These are phyloP conservation scores for Apis laboriosa DNA, from an alignment of 1,140 invertebrate species.

Conservation along the genomic window DNA sequence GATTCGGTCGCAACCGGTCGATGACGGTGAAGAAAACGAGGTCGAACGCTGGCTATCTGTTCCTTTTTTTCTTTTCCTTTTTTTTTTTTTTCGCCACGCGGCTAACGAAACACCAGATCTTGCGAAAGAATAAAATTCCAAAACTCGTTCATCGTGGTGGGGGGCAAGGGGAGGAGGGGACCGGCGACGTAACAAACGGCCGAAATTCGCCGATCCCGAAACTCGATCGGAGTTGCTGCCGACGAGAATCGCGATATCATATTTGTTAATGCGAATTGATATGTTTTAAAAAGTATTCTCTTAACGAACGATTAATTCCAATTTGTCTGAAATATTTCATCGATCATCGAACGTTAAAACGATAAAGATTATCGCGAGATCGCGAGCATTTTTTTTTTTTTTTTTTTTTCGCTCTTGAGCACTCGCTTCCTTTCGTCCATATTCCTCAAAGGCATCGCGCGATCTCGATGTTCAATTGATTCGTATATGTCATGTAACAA, in stretches of 20 bases:
- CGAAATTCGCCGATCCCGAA: not conserved
- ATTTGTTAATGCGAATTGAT: constrained; percentile 15
- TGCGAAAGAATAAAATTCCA: not conserved
- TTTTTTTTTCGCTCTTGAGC: too few species aligned
- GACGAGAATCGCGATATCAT: not conserved
- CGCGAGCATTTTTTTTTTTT: not conserved
- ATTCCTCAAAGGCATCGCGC: not conserved
- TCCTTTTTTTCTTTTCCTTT: not conserved
- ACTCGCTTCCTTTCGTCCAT: not conserved
- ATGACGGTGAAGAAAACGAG: too few species aligned
- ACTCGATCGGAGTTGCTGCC: not conserved
- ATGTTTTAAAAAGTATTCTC: constrained; percentile 30
- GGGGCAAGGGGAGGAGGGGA: not conserved
- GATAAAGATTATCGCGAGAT: not conserved
- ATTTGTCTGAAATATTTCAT: not conserved
- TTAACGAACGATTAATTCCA: constrained; percentile 21
- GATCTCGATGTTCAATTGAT: constrained; percentile 44
- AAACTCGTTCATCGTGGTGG: not conserved
- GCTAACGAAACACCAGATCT: too few species aligned
- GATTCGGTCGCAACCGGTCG: not conserved
- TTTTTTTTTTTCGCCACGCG: not conserved
- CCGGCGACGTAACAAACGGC: not conserved
- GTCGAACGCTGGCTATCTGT: not conserved
- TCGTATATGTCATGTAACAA: constrained; percentile 38
- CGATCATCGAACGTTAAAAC: not conserved